These are phyloP conservation scores for Helicoverpa assulta DNA, from an alignment of 2,888 invertebrate genomes.

Conservation along the genomic window DNA sequence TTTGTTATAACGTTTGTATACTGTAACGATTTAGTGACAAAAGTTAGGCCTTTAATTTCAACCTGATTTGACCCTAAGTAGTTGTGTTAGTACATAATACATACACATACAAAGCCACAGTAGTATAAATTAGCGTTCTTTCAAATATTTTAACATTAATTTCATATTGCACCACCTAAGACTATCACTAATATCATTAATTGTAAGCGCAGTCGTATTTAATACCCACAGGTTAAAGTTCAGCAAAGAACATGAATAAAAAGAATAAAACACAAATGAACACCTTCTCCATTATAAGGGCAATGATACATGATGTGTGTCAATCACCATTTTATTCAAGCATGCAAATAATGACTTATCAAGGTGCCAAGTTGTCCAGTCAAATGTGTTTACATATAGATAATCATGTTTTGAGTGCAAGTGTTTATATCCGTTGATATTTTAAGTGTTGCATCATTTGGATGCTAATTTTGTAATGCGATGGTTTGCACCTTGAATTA, in stretches of 20 bases:
- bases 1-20: too few relatives aligned
- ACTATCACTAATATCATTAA: too few relatives aligned
- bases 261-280: neutral
- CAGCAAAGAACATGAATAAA: neutral
- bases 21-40: too few relatives aligned
- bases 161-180: too few relatives aligned
- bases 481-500: neutral
- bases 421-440: constrained; percentile 30
- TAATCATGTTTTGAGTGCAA: constrained; percentile 28
- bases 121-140: too few relatives aligned
- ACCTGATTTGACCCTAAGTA: too few relatives aligned
- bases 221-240: neutral
- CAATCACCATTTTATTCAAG: constrained; percentile 5
- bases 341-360: constrained; percentile 20
- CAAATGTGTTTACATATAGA: constrained; percentile 34
- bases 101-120: too few relatives aligned
- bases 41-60: too few relatives aligned
- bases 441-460: constrained; percentile 35
- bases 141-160: too few relatives aligned
- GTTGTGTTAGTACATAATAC: too few relatives aligned
- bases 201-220: neutral
- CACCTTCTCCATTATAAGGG: neutral
- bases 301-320: constrained; percentile 18
- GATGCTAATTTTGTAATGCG: constrained; percentile 5
- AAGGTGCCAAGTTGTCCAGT: constrained; percentile 9